Percentiles rank a stretch among this genome's conserved stretches.
Conservation (phyloP, 2,888 invertebrate species). For the Agriopis leucophaearia region DNA sequence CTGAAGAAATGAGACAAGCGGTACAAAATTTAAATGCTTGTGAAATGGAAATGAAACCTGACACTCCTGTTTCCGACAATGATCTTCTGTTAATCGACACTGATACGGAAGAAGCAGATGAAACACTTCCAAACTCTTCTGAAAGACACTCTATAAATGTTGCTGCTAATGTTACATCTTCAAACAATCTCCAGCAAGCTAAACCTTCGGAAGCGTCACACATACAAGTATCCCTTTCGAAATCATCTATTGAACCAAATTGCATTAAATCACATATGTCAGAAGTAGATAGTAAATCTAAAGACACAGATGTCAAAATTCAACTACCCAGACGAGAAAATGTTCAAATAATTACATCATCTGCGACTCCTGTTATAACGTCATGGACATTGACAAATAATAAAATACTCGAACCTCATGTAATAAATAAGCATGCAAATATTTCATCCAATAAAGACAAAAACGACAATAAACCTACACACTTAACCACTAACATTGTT, state of each 20-base stretch:
- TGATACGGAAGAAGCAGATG: conserved; percentile 92
- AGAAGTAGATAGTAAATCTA: conserved; percentile 64
- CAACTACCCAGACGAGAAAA: conserved; percentile 69
- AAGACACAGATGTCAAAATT: conserved; percentile 69
- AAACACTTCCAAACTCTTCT: conserved; percentile 78
- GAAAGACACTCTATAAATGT: conserved; percentile 75
- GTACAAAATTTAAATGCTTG: conserved; percentile 92
- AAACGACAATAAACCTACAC: conserved; percentile 71
- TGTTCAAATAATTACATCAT: conserved; percentile 71
- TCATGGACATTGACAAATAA: conserved; percentile 84
- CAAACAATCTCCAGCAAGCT: conserved; percentile 58
- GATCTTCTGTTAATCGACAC: conserved; percentile 95
- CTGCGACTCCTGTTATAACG: conserved; percentile 84
- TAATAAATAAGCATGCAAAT: conserved; percentile 69
- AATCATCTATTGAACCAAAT: conserved; percentile 28
- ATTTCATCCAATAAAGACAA: conserved; percentile 62
- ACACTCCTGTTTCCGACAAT: conserved; percentile 94
- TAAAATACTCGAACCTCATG: conserved; percentile 74
- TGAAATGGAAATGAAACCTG: conserved; percentile 92
- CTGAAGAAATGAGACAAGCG: conserved; percentile 94
- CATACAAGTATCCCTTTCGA: conserved; percentile 21
- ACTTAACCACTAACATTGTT: conserved; percentile 76
- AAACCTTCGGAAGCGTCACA: conserved; percentile 70
- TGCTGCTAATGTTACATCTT: conserved; percentile 66
- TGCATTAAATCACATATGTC: conserved; percentile 28